phyloP scores from a whole-genome alignment of 2,113 vertebrate genomes.

The Tylochromis polylepis region DNA sequence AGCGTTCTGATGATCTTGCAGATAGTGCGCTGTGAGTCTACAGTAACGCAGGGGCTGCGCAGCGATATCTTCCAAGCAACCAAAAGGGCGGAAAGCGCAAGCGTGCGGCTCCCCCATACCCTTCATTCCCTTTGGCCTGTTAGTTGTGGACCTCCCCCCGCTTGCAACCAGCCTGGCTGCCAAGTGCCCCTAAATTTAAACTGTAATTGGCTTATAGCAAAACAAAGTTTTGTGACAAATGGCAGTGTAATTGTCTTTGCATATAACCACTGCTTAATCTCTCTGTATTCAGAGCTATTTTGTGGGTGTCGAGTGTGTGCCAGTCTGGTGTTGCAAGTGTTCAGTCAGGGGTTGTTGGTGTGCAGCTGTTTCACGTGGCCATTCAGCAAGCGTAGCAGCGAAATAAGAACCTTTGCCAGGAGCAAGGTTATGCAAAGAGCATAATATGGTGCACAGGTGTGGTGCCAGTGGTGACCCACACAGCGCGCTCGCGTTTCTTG shows the following conservation, averaged over 20 bases:
- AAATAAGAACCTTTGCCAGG: conserved; percentile 47
- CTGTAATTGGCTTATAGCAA: conserved; percentile 19
- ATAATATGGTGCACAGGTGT: conserved; percentile 35
- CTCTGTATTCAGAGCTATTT: conserved; percentile 11
- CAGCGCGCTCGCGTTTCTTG: conserved; percentile 75
- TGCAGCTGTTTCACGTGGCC: conserved; percentile 58
- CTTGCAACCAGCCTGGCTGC: conserved; percentile 67
- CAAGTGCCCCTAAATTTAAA: conserved; percentile 32
- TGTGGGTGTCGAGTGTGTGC: conserved; percentile 56
- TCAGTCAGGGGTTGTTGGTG: conserved; percentile 61
- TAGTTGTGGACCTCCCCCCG: conserved; percentile 62
- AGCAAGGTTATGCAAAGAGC: conserved; percentile 45
- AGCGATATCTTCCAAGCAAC: conserved; percentile 82
- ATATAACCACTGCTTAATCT: background rate
- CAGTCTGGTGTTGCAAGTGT: conserved; percentile 62
- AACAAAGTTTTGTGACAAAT: background rate
- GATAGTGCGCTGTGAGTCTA: conserved; percentile 98
- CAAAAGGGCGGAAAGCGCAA: conserved; percentile 61
- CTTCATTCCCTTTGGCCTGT: conserved; percentile 56
- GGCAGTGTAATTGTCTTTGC: background rate
- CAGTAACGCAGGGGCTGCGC: conserved; percentile 99
- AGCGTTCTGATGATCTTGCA: conserved; percentile 97
- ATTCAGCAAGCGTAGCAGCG: conserved; percentile 54
- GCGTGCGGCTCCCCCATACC: conserved; percentile 53
- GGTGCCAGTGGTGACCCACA: conserved; percentile 14